Evolutionary conservation across 2,888 invertebrate species (phyloP).

Genomic region (Coelinius sp.): DNA sequence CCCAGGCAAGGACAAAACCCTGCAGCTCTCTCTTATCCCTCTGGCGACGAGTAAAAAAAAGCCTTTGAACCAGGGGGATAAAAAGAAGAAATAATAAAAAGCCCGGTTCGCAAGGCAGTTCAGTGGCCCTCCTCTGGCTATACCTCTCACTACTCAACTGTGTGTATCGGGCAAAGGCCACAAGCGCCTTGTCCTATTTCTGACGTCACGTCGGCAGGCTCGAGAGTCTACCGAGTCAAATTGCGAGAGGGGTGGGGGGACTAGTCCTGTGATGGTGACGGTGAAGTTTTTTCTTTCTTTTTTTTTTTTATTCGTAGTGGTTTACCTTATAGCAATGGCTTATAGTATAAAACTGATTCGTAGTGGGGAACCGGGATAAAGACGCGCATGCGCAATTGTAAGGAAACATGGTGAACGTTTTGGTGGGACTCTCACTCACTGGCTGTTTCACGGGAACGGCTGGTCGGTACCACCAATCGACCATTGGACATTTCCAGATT

Average conservation of each 20-base stretch:
- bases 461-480: conserved; percentile 41
- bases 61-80: conserved; percentile 22
- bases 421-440: conserved; percentile 63
- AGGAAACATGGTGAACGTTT: conserved; percentile 66
- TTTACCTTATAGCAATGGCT: conserved; percentile 1
- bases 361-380: conserved; percentile 37
- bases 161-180: conserved; percentile 58
- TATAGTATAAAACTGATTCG: conserved; percentile 1
- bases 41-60: not conserved
- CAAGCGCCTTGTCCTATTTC: conserved; percentile 66
- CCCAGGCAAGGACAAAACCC: conserved; percentile 22
- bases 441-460: conserved; percentile 43
- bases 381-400: conserved; percentile 56
- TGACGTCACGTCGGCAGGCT: conserved; percentile 58
- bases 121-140: conserved; percentile 56
- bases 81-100: conserved; percentile 34
- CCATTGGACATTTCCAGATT: conserved; percentile 38
- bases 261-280: conserved; percentile 20
- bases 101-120: conserved; percentile 55
- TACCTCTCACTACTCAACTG: conserved; percentile 18
- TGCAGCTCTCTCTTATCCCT: not conserved
- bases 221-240: not conserved
- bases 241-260: conserved; percentile 1
- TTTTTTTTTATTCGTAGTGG: not conserved
- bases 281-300: not conserved